A percentile compares a stretch with the other conserved stretches of the same genome.
phyloP scores from a whole-genome alignment of 2,888 invertebrate genomes.

The Therioaphis trifolii region DNA sequence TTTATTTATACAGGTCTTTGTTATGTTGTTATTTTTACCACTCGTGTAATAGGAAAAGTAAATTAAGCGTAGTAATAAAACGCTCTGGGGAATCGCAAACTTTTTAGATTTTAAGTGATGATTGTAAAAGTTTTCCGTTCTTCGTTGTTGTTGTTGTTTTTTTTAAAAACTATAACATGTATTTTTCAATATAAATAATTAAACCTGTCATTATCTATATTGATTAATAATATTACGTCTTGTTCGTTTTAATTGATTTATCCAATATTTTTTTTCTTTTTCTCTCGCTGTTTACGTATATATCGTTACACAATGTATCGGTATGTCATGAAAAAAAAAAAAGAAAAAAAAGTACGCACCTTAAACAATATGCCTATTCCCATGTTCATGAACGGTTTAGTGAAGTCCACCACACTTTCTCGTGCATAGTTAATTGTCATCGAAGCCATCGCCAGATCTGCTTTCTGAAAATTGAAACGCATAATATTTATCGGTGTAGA shows the following conservation, averaged over 20 bases:
- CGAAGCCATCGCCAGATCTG: conserved; percentile 94
- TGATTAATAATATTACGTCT: background rate
- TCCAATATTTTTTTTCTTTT: background rate
- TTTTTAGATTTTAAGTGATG: conserved; percentile 61
- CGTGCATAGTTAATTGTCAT: conserved; percentile 98
- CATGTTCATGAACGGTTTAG: conserved; percentile 97
- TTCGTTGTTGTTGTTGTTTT: conserved; percentile 25
- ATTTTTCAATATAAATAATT: conserved; percentile 28
- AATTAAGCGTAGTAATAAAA: conserved; percentile 53
- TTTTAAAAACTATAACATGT: background rate
- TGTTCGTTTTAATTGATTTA: conserved; percentile 5
- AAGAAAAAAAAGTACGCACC: too few relatives aligned
- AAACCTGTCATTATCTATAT: background rate
- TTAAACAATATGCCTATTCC: conserved; percentile 96
- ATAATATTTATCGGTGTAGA: background rate
- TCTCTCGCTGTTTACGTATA: background rate
- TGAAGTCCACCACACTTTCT: conserved; percentile 95
- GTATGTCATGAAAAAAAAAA: too few relatives aligned
- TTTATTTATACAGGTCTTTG: conserved; percentile 52
- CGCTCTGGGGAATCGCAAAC: conserved; percentile 51
- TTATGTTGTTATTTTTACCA: conserved; percentile 34
- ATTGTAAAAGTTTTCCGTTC: conserved; percentile 53
- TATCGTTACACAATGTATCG: too few relatives aligned
- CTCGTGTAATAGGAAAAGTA: conserved; percentile 51
- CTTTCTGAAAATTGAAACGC: conserved; percentile 75